A percentile compares a stretch with the other conserved stretches of the same genome.
These are phyloP conservation scores for Oncorhynchus mykiss DNA, from an alignment of 2,113 vertebrate species.

Conservation along the genomic window DNA sequence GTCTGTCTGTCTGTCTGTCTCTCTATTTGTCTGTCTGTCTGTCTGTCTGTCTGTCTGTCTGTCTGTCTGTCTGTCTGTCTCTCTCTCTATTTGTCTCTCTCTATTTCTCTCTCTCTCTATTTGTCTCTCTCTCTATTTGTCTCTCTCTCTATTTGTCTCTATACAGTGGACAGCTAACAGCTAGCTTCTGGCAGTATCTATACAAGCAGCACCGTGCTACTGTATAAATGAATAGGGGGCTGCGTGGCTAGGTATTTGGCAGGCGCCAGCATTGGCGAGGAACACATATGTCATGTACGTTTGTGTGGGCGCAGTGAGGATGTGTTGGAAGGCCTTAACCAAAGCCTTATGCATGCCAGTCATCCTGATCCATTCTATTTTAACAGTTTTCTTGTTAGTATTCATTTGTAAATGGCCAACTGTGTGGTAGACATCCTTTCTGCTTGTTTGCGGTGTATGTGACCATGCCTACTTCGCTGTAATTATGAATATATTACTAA, in stretches of 20 bases:
- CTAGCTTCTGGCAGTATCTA: slow-evolving; percentile 15
- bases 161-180: too few species aligned
- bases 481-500: slow-evolving; percentile 40
- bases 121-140: not conserved
- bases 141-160: slow-evolving; percentile 28
- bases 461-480: not conserved
- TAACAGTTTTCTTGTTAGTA: slow-evolving; percentile 15
- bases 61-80: too few species aligned
- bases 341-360: slow-evolving; percentile 23
- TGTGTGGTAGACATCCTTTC: slow-evolving; percentile 28
- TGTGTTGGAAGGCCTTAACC: slow-evolving; percentile 15
- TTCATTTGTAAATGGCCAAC: slow-evolving; percentile 28
- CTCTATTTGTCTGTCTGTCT: too few species aligned
- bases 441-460: slow-evolving; percentile 17
- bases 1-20: too few species aligned
- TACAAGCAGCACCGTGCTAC: slow-evolving; percentile 33
- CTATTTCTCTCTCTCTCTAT: too few species aligned
- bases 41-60: too few species aligned
- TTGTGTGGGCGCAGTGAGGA: slow-evolving; percentile 37
- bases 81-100: too few species aligned
- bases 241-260: slow-evolving; percentile 54
- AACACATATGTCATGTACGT: slow-evolving; percentile 39
- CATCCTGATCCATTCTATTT: slow-evolving; percentile 27
- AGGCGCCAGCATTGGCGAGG: slow-evolving; percentile 43
- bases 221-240: slow-evolving; percentile 62